Conservation (phyloP, 2,113 vertebrate species). For the Eretmochelys imbricata region DNA sequence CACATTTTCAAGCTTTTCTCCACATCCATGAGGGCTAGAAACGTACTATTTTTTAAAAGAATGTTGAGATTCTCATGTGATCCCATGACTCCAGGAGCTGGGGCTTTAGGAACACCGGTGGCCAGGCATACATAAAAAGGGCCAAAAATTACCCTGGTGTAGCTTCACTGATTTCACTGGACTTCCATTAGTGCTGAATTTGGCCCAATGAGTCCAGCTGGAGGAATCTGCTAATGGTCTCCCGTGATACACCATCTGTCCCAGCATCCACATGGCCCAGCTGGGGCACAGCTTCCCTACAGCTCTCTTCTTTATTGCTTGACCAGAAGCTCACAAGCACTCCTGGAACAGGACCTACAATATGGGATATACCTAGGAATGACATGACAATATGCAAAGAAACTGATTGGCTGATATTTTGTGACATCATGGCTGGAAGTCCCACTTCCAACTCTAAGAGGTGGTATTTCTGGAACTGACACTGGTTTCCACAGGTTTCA, state of each 20-base stretch:
- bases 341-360: neutral
- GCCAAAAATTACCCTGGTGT: neutral
- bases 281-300: neutral
- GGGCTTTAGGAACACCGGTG: neutral
- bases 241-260: neutral
- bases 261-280: neutral
- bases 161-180: neutral
- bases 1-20: neutral
- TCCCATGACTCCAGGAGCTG: fast-evolving
- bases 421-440: neutral
- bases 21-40: fast-evolving
- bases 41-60: neutral
- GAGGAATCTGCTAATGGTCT: neutral
- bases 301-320: neutral
- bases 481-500: neutral
- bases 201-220: neutral
- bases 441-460: neutral
- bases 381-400: neutral
- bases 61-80: neutral
- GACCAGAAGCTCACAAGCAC: neutral
- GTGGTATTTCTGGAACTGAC: neutral
- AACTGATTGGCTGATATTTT: neutral
- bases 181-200: neutral
- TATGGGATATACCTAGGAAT: neutral
- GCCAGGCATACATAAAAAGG: neutral